Evolutionary conservation across 2,888 invertebrate genomes (phyloP), one percentile per base, ranked within the genome.

Genomic region (Cynaeus angustus): DNA sequence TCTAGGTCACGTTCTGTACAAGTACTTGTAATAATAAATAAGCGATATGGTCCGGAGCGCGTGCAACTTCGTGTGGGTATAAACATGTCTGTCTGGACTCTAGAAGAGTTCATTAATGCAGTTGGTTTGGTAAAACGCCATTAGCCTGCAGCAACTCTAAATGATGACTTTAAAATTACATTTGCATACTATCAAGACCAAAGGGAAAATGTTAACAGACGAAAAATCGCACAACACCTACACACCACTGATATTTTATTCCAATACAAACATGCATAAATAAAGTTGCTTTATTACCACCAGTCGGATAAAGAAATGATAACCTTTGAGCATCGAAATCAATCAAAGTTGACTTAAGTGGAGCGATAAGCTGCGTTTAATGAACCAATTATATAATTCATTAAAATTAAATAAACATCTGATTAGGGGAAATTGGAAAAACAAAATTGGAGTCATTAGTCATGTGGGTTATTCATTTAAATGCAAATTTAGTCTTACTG

Each of bases 81-180:
- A 84, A 84, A 84, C 82, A 84, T 84, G 83, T 82, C 83, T 81
- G 83, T 83, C 80, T 78, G 83, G 53, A 80, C 78, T 83, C 81
- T 83, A 82, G 83, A 84, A 80, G 82, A 84, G 84, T 84, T 84
- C 83, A 84, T 84, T 84, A 84, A 84, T 83, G 83, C 83, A 83
- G 82, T 83, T 80, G 81, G 83, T 83, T 83, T 83, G 82, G 83
- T 83, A 82, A 82, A 81, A 84, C 80, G 81, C 81, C 81, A 83
- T 82, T 81, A 80, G 80, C 83, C 83, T 81, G 77, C 78, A 79
- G 83, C 83, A 76, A 79, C 76, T 77, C 78, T 83, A 82, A 84
- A 83, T 83, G 83, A 84, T 83, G 83, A 82, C 82, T 83, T 83
- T 83, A 83, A 83, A 83, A 83, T 83, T 83, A 78, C 83, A 84